These are phyloP conservation scores for Leucoma salicis DNA, from an alignment of 2,888 invertebrate genomes.

Conservation along the genomic window DNA sequence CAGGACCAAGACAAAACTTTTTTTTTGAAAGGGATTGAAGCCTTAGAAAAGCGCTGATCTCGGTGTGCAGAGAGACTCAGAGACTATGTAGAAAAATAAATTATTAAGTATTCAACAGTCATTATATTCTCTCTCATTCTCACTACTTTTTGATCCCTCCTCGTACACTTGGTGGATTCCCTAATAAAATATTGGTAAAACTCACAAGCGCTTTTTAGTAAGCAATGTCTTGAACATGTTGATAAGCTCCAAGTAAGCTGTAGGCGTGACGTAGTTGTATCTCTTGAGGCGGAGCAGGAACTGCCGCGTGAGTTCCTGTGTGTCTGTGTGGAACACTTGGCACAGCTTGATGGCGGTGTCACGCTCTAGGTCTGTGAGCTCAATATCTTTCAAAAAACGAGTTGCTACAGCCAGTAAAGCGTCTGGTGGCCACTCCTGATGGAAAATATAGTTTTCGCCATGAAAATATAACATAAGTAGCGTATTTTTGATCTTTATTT, in stretches of 20 bases:
- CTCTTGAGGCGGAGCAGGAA: conserved; percentile 85
- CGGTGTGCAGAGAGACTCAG: too few relatives aligned
- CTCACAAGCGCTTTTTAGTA: conserved; percentile 87
- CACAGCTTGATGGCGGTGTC: conserved; percentile 93
- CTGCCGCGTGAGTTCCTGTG: conserved; percentile 86
- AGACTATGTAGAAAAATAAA: too few relatives aligned
- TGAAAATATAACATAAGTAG: too few relatives aligned
- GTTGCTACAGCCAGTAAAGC: conserved; percentile 94
- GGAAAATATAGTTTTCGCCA: neutral
- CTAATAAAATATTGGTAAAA: too few relatives aligned
- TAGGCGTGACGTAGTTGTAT: conserved; percentile 95
- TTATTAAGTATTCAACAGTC: too few relatives aligned
- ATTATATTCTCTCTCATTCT: too few relatives aligned
- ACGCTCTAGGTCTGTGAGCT: conserved; percentile 88
- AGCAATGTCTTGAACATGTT: conserved; percentile 93
- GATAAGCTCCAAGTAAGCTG: conserved; percentile 95
- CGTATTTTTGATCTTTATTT: too few relatives aligned
- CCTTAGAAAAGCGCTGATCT: too few relatives aligned
- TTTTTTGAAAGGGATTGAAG: too few relatives aligned
- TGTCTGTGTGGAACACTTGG: conserved; percentile 93
- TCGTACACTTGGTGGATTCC: too few relatives aligned
- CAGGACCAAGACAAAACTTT: too few relatives aligned
- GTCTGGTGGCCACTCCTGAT: conserved; percentile 95
- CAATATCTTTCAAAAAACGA: conserved; percentile 89
- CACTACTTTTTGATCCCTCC: too few relatives aligned